These are phyloP conservation scores for Suillia variegata DNA, from an alignment of 2,888 invertebrate species.

Conservation along the genomic window DNA sequence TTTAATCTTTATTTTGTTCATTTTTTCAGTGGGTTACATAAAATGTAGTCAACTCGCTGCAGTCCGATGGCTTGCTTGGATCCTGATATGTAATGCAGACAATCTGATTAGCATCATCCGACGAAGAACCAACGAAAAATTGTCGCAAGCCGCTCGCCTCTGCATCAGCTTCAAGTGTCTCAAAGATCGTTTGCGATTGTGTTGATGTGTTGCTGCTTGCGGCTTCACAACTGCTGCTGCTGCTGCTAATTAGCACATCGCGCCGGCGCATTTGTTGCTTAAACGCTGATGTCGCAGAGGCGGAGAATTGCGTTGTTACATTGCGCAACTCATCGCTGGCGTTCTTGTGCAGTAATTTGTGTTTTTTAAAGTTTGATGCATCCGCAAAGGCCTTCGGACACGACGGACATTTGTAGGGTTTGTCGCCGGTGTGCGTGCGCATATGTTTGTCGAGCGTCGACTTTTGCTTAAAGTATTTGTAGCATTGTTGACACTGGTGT, in stretches of 20 bases:
- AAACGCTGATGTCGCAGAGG: not conserved
- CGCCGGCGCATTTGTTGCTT: not conserved
- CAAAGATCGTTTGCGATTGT: not conserved
- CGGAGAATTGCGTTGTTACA: not conserved
- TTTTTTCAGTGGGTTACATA: slow-evolving; percentile 30
- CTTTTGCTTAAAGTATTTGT: slow-evolving; percentile 31
- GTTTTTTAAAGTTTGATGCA: slow-evolving; percentile 41
- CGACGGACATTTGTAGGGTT: slow-evolving; percentile 73
- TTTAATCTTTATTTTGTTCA: not conserved
- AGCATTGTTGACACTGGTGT: slow-evolving; percentile 29
- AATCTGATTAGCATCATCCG: slow-evolving; percentile 51
- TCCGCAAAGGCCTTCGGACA: slow-evolving; percentile 72
- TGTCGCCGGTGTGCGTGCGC: slow-evolving; percentile 53
- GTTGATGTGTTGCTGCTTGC: slow-evolving; percentile 1
- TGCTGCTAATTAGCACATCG: slow-evolving; percentile 2
- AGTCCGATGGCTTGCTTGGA: slow-evolving; percentile 57
- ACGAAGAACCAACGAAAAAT: no score
- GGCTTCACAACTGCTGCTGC: slow-evolving; percentile 23
- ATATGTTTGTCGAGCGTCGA: slow-evolving; percentile 34
- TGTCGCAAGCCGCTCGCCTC: no score
- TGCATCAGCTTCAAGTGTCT: slow-evolving; percentile 8
- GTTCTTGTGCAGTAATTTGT: slow-evolving; percentile 34
- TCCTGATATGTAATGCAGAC: slow-evolving; percentile 64
- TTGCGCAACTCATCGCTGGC: slow-evolving; percentile 23
- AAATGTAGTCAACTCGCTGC: slow-evolving; percentile 33